Base-by-base conservation (phyloP, 1,140 invertebrate species). In the Heliothis subflexa region DNA sequence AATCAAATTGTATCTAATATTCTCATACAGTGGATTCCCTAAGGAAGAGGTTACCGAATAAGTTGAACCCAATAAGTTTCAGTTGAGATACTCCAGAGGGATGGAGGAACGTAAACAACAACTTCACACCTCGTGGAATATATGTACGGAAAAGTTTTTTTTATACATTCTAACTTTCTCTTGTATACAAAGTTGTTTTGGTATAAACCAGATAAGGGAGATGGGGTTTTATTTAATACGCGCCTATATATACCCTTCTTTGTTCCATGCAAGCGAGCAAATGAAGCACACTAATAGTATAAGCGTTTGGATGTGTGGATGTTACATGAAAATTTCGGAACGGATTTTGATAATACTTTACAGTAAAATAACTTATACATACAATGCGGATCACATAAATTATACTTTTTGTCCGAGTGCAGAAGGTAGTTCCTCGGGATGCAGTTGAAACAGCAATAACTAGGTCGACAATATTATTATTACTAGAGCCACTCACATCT, bases 51-150 rank as follows among this genome's bases (percentile, higher is more conserved):
- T 83, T 83, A 80, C 81, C 80, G 81, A 85, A 81, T 85, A 83
- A 85, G 78, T 83, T 83, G 74, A 70, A 85, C 78, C 79, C 83
- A 72, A 85, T 85, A 85, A 85, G 79, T 75, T 75, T 64, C 73
- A 75, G 73, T 79, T 40, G 78, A 79, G 71, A 66, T 74, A 68
- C 71, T 62, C 78, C 61, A 62, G 78, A 54, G 78, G 61, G 71
- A 54, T 12, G 59, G 55, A 14, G 25, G 71, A 74, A 45, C 45
- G 55, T 61, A 75, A 75, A 64, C 49, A 75, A 75, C 73, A 75
- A 64, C 73, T 75, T 62, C 73, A 75, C 73, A 75, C 73, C 73
- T 75, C 59, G 50, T 14, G 21, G 11, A 52, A 74, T 75, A 47
- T 45, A 75, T 62, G 59, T 61, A 50, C 10, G 57, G 21, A 61